These are phyloP conservation scores for Tetraneura akinire DNA, from an alignment of 1,140 invertebrate genomes.

Conservation along the genomic window DNA sequence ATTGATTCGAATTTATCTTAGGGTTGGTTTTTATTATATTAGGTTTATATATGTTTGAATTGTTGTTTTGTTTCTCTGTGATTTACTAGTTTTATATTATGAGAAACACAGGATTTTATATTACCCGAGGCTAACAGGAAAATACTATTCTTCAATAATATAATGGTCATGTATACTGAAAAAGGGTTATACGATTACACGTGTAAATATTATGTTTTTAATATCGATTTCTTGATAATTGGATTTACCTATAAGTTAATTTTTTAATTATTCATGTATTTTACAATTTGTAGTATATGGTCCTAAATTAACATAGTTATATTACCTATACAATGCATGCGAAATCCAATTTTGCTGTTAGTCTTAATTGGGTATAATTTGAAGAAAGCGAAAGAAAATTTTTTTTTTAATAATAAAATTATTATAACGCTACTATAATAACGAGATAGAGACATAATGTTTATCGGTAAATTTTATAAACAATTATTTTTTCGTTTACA, in stretches of 20 bases:
- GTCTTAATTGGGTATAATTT: no score
- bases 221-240: background rate
- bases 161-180: background rate
- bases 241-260: background rate
- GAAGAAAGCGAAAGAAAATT: no score
- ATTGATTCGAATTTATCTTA: conserved; percentile 27
- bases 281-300: background rate
- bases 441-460: no score
- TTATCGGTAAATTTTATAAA: no score
- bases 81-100: background rate
- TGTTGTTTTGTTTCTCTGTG: no score
- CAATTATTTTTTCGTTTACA: no score
- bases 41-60: no score
- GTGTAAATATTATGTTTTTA: background rate
- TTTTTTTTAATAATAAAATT: no score
- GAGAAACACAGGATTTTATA: background rate
- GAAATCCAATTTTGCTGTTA: no score
- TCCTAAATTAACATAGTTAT: no score
- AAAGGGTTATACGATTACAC: conserved; percentile 9
- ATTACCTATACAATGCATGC: no score
- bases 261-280: background rate
- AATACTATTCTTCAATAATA: conserved; percentile 7
- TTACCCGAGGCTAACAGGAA: conserved; percentile 9
- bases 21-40: background rate
- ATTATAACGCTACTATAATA: no score